Evolutionary conservation across 2,888 invertebrate species (phyloP).

Genomic region (Leistus spinibarbis): DNA sequence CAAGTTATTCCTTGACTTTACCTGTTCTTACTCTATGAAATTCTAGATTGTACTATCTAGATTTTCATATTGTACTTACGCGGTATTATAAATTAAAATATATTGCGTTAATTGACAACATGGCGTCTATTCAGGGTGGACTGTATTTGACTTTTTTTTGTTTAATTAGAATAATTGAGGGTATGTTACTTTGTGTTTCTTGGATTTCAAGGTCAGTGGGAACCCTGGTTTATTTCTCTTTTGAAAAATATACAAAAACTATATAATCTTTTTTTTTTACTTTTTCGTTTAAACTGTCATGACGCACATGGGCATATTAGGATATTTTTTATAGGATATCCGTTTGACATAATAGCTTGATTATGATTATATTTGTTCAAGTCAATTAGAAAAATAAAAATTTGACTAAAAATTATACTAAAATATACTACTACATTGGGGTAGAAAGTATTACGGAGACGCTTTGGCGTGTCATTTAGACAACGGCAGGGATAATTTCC

Average conservation of each 20-base stretch:
- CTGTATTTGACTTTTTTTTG: too few relatives aligned
- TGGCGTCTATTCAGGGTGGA: too few relatives aligned
- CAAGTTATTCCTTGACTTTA: not conserved
- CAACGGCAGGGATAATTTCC: not conserved
- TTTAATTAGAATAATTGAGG: not conserved
- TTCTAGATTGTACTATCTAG: too few relatives aligned
- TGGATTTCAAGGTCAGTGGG: not conserved
- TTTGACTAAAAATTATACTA: slow-evolving; percentile 35
- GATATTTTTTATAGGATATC: slow-evolving; percentile 1
- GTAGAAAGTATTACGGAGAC: slow-evolving; percentile 3
- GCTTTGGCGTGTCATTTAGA: slow-evolving; percentile 1
- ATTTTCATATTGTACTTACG: not conserved
- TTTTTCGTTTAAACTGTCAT: not conserved
- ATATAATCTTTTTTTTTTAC: slow-evolving; percentile 11
- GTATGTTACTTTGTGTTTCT: not conserved
- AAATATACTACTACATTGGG: slow-evolving; percentile 24
- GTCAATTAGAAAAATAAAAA: slow-evolving; percentile 27
- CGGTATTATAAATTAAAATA: not conserved
- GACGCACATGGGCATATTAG: not conserved
- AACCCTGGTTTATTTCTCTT: not conserved
- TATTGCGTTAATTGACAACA: too few relatives aligned
- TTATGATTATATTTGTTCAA: slow-evolving; percentile 20
- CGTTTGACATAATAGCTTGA: slow-evolving; percentile 21
- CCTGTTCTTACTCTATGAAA: too few relatives aligned
- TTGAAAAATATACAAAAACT: not conserved